Percentiles rank a stretch among this genome's conserved stretches.
Evolutionary conservation across 2,113 vertebrate species (phyloP).

Genomic region (Steatornis caripensis): DNA sequence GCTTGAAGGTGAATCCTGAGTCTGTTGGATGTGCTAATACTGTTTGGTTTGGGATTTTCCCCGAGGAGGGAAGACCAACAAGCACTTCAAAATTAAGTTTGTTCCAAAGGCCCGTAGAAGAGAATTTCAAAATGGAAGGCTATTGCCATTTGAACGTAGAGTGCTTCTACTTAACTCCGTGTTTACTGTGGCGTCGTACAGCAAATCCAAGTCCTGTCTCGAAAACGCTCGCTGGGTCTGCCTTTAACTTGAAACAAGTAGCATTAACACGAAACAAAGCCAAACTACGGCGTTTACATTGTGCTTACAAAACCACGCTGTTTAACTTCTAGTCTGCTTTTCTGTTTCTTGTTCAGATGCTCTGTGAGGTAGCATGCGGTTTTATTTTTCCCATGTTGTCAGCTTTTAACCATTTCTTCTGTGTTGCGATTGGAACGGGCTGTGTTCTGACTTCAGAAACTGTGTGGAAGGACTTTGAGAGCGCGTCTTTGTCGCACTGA

Average conservation of each 20-base stretch:
- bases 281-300: too few species aligned
- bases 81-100: neutral
- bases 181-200: neutral
- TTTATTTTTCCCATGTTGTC: neutral
- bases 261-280: neutral
- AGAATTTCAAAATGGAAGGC: neutral
- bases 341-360: neutral
- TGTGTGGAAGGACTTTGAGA: neutral
- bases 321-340: neutral
- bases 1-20: neutral
- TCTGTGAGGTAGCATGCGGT: neutral
- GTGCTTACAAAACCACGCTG: neutral
- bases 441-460: neutral
- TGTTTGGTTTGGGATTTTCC: neutral
- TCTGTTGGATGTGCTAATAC: neutral
- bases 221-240: neutral
- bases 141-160: neutral
- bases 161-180: neutral
- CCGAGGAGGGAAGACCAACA: neutral
- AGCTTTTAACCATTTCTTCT: neutral
- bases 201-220: neutral
- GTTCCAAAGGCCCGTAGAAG: neutral
- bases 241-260: neutral
- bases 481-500: neutral
- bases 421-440: neutral